Conservation (phyloP, 2,797 vertebrate genomes). For the Microctenopoma steveboyesi region DNA sequence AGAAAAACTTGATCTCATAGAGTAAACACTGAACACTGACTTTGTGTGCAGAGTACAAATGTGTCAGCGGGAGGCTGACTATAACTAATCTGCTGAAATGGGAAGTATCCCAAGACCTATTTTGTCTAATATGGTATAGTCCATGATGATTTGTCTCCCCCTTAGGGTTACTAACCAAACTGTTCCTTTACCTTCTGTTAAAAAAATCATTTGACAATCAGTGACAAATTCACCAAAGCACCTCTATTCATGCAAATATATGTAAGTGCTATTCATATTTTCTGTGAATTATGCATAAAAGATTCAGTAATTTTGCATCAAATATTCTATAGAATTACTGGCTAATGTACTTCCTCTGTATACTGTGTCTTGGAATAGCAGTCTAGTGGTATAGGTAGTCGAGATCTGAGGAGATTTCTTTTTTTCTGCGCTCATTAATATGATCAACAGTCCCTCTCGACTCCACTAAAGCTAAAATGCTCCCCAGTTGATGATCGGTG, state of each 20-base stretch:
- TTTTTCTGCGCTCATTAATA: constrained; percentile 68
- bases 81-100: neutral
- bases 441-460: constrained; percentile 72
- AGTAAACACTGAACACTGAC: neutral
- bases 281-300: neutral
- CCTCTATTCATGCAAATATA: constrained; percentile 10
- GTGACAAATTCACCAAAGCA: constrained; percentile 1
- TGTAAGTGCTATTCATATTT: neutral
- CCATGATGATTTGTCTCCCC: constrained; percentile 79
- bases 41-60: neutral
- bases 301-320: neutral
- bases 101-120: constrained; percentile 17
- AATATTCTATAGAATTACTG: constrained; percentile 2
- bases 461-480: constrained; percentile 75
- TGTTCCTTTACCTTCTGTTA: constrained; percentile 35
- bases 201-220: neutral
- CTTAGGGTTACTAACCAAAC: constrained; percentile 77
- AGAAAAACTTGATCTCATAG: neutral
- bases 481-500: constrained; percentile 68
- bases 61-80: neutral
- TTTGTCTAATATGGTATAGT: constrained; percentile 35
- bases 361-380: neutral
- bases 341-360: neutral
- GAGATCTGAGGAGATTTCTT: constrained; percentile 31
- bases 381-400: constrained; percentile 17